Evolutionary conservation across 2,797 vertebrate species (phyloP).

Genomic region (Enteromius mattozi): DNA sequence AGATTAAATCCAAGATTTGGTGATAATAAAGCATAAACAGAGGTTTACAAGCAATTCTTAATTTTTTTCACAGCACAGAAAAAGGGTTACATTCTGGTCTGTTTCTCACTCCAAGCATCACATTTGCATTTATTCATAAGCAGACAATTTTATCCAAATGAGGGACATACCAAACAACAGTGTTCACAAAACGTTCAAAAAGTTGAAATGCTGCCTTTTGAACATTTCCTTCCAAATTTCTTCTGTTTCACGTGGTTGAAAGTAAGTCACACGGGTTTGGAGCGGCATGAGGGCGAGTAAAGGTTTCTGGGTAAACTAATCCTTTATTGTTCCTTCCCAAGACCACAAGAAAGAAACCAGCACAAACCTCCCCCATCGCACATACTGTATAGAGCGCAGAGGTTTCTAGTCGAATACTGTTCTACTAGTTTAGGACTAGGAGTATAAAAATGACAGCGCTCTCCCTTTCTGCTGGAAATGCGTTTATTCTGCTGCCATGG

Average conservation of each 20-base stretch:
- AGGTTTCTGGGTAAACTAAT: slow-evolving; percentile 16
- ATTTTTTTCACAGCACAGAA: background rate
- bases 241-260: background rate
- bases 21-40: background rate
- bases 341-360: slow-evolving; percentile 12
- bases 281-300: background rate
- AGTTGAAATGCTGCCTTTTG: background rate
- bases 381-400: background rate
- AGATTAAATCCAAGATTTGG: background rate
- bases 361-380: slow-evolving; percentile 9
- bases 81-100: background rate
- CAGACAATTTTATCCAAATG: background rate
- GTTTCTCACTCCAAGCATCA: background rate
- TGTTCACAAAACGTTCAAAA: background rate
- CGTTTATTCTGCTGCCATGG: slow-evolving; percentile 45
- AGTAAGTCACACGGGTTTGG: background rate
- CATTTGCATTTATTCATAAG: background rate
- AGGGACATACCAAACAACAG: background rate
- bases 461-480: slow-evolving; percentile 10
- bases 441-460: background rate
- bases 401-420: background rate
- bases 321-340: slow-evolving; percentile 21
- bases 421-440: background rate
- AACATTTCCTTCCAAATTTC: background rate
- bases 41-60: background rate